Evolutionary conservation across 2,797 vertebrate species (phyloP).

Genomic region (Apogon talboti): DNA sequence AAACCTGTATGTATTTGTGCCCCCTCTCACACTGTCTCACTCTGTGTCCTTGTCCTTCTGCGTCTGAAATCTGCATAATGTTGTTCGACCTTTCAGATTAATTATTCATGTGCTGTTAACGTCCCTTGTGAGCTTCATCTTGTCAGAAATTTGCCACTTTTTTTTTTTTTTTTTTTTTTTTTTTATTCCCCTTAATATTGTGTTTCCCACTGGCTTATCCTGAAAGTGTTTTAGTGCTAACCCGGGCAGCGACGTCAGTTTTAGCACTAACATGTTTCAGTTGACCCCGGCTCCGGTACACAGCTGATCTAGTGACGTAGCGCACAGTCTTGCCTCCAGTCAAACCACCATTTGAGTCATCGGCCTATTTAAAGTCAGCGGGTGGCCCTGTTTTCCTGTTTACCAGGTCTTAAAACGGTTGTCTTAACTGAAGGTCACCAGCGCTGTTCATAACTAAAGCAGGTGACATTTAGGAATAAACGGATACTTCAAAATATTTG

Average conservation of each 20-base stretch:
- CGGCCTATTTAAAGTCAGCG: slow-evolving; percentile 41
- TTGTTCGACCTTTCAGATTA: slow-evolving; percentile 46
- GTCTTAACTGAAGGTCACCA: slow-evolving; percentile 61
- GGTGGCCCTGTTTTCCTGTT: slow-evolving; percentile 26
- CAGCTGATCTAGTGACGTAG: slow-evolving; percentile 20
- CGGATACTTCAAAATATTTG: not conserved
- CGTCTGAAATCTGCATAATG: slow-evolving; percentile 70
- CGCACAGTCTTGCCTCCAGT: slow-evolving; percentile 42
- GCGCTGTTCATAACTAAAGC: not conserved
- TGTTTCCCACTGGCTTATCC: slow-evolving; percentile 20
- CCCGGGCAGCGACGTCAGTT: slow-evolving; percentile 23
- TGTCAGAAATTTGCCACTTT: slow-evolving; percentile 42
- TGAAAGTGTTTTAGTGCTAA: slow-evolving; percentile 25
- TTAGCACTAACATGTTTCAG: slow-evolving; percentile 31
- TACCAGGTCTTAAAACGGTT: slow-evolving; percentile 77
- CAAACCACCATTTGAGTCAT: slow-evolving; percentile 56
- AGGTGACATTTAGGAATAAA: slow-evolving; percentile 12
- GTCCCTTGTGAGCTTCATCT: slow-evolving; percentile 45
- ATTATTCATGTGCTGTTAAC: slow-evolving; percentile 59
- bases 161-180: slow-evolving; percentile 22
- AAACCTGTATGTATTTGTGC: slow-evolving; percentile 57
- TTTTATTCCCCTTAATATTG: not conserved
- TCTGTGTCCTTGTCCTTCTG: slow-evolving; percentile 49
- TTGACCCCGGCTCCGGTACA: slow-evolving; percentile 18
- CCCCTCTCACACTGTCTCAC: slow-evolving; percentile 25